A percentile compares a stretch with the other conserved stretches of the same genome.
These are phyloP conservation scores for Xenopus tropicalis DNA, from an alignment of 2,113 vertebrate species.

Conservation along the genomic window UCB_Xtro_10.0 CM004443.2:92864501-92865000, in stretches of 20 bases:
- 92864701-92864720: conserved; percentile 31
- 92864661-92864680: conserved; percentile 81
- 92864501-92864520: no score
- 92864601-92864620: conserved; percentile 89
- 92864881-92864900: conserved; percentile 58
- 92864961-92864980: no score
- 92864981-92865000: not conserved
- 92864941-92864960: no score
- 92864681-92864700: conserved; percentile 65
- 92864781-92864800: not conserved
- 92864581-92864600: conserved; percentile 91
- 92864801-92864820: conserved; percentile 9
- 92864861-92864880: conserved; percentile 38
- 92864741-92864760: not conserved
- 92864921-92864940: no score
- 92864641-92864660: conserved; percentile 77
- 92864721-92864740: not conserved
- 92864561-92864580: conserved; percentile 85
- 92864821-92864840: conserved; percentile 3
- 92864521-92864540: conserved; percentile 80
- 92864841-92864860: conserved; percentile 31
- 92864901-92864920: not conserved
- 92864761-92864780: not conserved
- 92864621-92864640: conserved; percentile 87
- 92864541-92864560: conserved; percentile 85